phyloP scores from a whole-genome alignment of 2,113 vertebrate species.

The Microcebus jonahi region DNA sequence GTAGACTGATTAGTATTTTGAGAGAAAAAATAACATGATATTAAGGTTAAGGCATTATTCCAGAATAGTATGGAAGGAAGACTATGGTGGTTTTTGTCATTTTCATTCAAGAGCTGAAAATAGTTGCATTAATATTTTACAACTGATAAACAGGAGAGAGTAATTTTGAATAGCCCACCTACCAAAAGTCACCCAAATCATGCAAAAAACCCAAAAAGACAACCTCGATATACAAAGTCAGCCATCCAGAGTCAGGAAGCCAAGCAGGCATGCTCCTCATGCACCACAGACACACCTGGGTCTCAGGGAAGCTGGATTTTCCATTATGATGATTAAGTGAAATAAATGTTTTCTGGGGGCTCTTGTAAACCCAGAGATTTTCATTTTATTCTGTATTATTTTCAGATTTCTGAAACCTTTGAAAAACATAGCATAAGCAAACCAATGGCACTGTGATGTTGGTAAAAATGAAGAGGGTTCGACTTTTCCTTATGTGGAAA shows the following conservation, averaged over 20 bases:
- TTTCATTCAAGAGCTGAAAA: slow-evolving; percentile 76
- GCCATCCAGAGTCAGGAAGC: slow-evolving; percentile 41
- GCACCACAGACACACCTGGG: slow-evolving; percentile 51
- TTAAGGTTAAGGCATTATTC: slow-evolving; percentile 1
- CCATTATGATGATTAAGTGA: neutral
- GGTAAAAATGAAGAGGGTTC: neutral
- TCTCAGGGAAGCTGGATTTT: slow-evolving; percentile 87
- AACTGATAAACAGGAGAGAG: neutral
- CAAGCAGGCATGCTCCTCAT: slow-evolving; percentile 81
- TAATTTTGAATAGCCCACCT: slow-evolving; percentile 3
- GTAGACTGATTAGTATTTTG: neutral
- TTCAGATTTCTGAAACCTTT: slow-evolving; percentile 49
- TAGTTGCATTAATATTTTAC: neutral
- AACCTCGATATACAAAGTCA: neutral
- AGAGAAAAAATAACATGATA: neutral
- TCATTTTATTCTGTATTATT: slow-evolving; percentile 9
- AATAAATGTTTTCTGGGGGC: neutral
- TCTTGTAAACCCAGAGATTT: neutral
- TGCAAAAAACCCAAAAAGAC: slow-evolving; percentile 68
- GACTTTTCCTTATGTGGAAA: neutral
- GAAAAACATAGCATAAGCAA: slow-evolving; percentile 28
- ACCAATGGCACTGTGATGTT: neutral
- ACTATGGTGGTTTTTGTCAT: slow-evolving; percentile 22
- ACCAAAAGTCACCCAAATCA: slow-evolving; percentile 57
- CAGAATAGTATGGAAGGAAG: slow-evolving; percentile 17